Percentiles rank a stretch among this genome's conserved stretches.
phyloP scores from a whole-genome alignment of 2,888 invertebrate species.

The Cinara cedri region DNA sequence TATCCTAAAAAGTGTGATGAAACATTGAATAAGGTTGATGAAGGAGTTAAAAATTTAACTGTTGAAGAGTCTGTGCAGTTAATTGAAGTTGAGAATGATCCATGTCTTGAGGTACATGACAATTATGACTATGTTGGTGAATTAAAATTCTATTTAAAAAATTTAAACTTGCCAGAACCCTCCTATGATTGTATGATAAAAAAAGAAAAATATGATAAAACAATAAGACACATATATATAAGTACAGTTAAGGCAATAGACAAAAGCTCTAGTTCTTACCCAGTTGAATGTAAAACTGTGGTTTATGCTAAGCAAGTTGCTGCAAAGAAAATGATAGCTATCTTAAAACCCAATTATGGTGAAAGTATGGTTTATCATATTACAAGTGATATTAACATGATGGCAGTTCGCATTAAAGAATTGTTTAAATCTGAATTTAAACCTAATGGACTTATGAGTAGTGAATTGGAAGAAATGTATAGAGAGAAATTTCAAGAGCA shows the following conservation, averaged over 20 bases:
- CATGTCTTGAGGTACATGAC: slow-evolving; percentile 19
- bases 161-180: slow-evolving; percentile 39
- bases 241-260: slow-evolving; percentile 43
- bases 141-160: slow-evolving; percentile 37
- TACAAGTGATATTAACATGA: slow-evolving; percentile 42
- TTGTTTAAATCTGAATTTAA: slow-evolving; percentile 9
- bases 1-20: slow-evolving; percentile 53
- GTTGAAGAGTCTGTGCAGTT: neutral
- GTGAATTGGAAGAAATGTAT: slow-evolving; percentile 44
- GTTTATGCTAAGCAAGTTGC: slow-evolving; percentile 30
- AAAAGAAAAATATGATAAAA: slow-evolving; percentile 47
- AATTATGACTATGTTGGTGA: slow-evolving; percentile 29
- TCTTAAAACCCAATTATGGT: slow-evolving; percentile 36
- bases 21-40: neutral
- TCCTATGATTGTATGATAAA: slow-evolving; percentile 43
- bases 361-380: slow-evolving; percentile 42
- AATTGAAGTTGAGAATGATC: neutral
- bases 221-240: slow-evolving; percentile 24
- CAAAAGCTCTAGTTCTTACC: slow-evolving; percentile 35
- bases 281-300: slow-evolving; percentile 24
- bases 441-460: slow-evolving; percentile 24
- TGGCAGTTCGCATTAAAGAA: slow-evolving; percentile 39
- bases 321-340: slow-evolving; percentile 18
- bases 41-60: neutral
- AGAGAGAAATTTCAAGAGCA: slow-evolving; percentile 38